These are phyloP conservation scores for Drosophila antonietae DNA, from an alignment of 2,888 invertebrate species.

Conservation along the genomic window DNA sequence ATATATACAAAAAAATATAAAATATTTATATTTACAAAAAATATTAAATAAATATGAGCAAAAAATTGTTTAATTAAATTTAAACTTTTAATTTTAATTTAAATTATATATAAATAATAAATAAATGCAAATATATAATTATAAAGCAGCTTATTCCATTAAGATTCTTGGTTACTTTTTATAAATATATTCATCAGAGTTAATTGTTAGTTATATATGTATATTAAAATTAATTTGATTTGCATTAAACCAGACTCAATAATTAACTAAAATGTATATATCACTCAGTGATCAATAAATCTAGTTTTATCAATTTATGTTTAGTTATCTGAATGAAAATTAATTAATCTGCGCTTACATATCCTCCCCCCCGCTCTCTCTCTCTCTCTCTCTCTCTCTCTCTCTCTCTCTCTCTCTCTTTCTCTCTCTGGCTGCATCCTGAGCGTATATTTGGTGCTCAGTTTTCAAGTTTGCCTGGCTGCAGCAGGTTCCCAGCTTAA, in stretches of 20 bases:
- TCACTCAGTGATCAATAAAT: conserved; percentile 1
- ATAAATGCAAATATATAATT: too few relatives aligned
- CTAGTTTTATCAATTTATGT: conserved; percentile 24
- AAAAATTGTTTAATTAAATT: too few relatives aligned
- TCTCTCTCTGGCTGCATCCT: conserved; percentile 1
- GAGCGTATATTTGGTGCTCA: background rate
- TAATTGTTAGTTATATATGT: background rate
- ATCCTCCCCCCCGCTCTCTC: background rate
- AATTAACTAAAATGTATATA: background rate
- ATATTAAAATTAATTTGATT: background rate
- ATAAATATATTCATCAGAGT: too few relatives aligned
- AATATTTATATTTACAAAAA: too few relatives aligned
- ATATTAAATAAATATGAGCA: too few relatives aligned
- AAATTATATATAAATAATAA: too few relatives aligned
- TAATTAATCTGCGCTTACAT: conserved; percentile 41
- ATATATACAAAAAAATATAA: too few relatives aligned
- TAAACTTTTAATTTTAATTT: too few relatives aligned
- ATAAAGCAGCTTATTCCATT: too few relatives aligned
- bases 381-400: background rate
- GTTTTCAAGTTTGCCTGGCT: conserved; percentile 7
- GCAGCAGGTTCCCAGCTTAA: conserved; percentile 28
- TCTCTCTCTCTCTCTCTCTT: background rate
- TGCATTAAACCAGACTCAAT: background rate
- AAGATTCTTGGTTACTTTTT: too few relatives aligned
- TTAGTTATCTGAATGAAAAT: conserved; percentile 27